Evolutionary conservation across 37 sponge, comb jelly and placozoan genomes (phyloP).

Genomic region (Agelas oroides): DNA sequence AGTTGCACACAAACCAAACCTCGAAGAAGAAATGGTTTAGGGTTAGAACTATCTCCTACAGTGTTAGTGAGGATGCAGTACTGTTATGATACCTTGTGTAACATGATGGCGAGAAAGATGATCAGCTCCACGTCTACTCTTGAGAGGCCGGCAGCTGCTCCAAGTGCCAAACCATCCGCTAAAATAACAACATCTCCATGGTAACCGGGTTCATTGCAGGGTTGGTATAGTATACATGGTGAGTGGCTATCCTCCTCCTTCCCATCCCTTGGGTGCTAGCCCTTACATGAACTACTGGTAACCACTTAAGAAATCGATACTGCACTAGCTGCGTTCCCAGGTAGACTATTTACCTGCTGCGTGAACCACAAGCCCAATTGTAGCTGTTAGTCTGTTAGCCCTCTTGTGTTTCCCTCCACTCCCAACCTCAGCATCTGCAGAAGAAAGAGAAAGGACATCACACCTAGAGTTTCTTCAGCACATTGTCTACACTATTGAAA

Average conservation of each 20-base stretch:
- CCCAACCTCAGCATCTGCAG: constrained; percentile 21
- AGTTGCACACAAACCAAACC: too few species aligned
- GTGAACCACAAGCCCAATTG: constrained; percentile 95
- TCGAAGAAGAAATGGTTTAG: too few species aligned
- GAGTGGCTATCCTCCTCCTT: neutral
- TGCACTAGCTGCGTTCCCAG: too few species aligned
- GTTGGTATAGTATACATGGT: too few species aligned
- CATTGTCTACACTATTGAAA: too few species aligned
- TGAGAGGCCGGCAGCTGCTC: constrained; percentile 94
- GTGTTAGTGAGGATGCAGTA: too few species aligned
- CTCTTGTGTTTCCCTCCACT: constrained; percentile 41
- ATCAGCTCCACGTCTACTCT: constrained; percentile 91
- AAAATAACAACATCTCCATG: neutral
- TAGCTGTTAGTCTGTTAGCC: constrained; percentile 76
- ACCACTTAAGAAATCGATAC: too few species aligned
- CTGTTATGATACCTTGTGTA: constrained; percentile 86
- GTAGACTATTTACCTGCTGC: constrained; percentile 96
- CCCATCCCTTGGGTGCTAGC: neutral
- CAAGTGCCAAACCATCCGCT: constrained; percentile 99
- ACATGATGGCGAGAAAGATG: constrained; percentile 98
- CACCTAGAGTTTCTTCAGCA: too few species aligned
- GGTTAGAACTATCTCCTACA: too few species aligned
- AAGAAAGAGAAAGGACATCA: neutral
- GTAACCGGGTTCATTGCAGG: too few species aligned
- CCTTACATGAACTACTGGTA: neutral